Evolutionary conservation across 2,113 vertebrate genomes (phyloP).

Genomic region (Argyrosomus japonicus): DNA sequence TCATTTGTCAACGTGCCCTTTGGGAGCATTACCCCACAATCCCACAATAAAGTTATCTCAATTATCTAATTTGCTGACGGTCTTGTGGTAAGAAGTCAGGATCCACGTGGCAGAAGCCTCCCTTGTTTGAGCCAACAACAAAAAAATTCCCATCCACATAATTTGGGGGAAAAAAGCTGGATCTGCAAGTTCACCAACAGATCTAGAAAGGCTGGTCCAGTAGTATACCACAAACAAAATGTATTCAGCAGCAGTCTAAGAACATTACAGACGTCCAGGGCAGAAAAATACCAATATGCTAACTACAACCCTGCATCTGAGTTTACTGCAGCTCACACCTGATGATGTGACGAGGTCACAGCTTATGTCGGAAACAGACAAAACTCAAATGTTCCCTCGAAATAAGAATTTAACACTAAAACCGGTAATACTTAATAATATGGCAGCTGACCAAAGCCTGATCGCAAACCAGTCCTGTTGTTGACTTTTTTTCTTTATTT

Average conservation of each 20-base stretch:
- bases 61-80: slow-evolving; percentile 35
- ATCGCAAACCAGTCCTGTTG: too few relatives aligned
- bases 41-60: slow-evolving; percentile 21
- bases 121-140: background rate
- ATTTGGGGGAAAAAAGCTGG: background rate
- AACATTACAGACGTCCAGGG: background rate
- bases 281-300: background rate
- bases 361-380: background rate
- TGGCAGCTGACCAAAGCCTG: background rate
- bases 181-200: background rate
- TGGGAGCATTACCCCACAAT: slow-evolving; percentile 21
- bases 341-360: background rate
- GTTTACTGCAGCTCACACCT: background rate
- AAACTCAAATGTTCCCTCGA: background rate
- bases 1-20: slow-evolving; percentile 11
- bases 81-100: slow-evolving; percentile 22
- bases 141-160: background rate
- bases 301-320: background rate
- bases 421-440: background rate
- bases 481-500: too few relatives aligned
- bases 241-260: too few relatives aligned
- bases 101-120: slow-evolving; percentile 1
- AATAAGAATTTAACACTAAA: background rate
- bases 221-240: background rate
- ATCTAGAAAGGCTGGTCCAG: background rate